Base-by-base conservation (phyloP, 2,113 vertebrate genomes). In the Gobiocypris rarus region DNA sequence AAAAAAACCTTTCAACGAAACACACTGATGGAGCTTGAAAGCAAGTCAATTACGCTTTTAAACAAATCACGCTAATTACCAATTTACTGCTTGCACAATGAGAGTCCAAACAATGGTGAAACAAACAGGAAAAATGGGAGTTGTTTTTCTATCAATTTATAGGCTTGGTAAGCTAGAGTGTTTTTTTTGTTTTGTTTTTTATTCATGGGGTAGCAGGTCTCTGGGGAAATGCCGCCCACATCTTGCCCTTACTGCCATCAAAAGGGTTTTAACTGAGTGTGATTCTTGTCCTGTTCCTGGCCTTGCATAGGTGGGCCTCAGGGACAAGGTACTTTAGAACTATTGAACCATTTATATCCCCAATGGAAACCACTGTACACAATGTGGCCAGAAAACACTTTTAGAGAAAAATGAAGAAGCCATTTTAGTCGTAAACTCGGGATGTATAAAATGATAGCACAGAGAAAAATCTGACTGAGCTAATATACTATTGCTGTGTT, bases 51-150 rank as follows among this genome's bases (percentile, higher is more conserved):
- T 56, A 75, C 19, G 48, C 61, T 84, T 84, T 77, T 77, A 56
- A 69, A 77, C 81, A 75, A 63, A 78, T 78, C 56, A 38, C 9
- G 34, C 45, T 76, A 83, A 83, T 76, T 76, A 76, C 26, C 82
- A 52, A 45, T 61, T 63, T 24, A 65, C 14, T 59, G 54, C 34
- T 59, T 59, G 34, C n/a, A 77, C 7, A 59, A 59, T 45, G 56
- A 41, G 38, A 78, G 24, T 61, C 11, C 38, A 26, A 41, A 61
- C 14, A 45, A 78, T 43, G 17, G 56, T 26, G n/a, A 78, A 28
- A 61, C 76, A 61, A 61, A 63, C 6, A 78, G 13, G n/a, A 78
- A 45, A 45, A 73, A 45, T 43, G 11, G 3, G 5, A 78, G n/a
- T 17, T 43, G 9, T 3, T 59, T 24, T 61, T 45, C 75, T 9